Base-by-base conservation (phyloP, 1,140 invertebrate genomes). In the Drosophila burlai region DNA sequence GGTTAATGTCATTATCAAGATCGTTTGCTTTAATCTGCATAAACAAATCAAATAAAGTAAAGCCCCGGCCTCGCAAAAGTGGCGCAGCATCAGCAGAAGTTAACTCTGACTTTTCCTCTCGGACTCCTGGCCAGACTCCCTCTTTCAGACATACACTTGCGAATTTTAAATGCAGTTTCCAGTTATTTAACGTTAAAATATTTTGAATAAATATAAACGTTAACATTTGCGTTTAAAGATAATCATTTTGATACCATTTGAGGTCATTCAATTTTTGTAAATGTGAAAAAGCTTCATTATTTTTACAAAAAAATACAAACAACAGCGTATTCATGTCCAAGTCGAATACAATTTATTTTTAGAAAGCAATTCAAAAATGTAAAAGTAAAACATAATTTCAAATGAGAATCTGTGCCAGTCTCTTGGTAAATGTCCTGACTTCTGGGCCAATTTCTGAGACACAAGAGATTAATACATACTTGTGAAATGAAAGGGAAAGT, bases 1-100 rank as follows among this genome's bases (percentile, higher is more conserved):
- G 91, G 91, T 91, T 92, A 91, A 92, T 92, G 84, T 92, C 90
- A 92, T 92, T 92, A 92, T 92, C 90, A 92, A 92, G 90, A 92
- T 92, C 90, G 90, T 85, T 91, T 92, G 90, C 90, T 92, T 92
- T 92, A 92, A 92, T 92, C 90, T 91, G 89, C 89, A 91, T 91
- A 91, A 91, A 91, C 89, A 91, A 91, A 91, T 91, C 89, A 91
- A 91, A 91, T 89, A 91, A 81, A 82, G 62, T 62, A 83, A 89
- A 87, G 87, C 81, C 81, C 71, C 38, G 80, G 73, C 31, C 79
- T 72, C 57, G 75, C 74, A 90, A 85, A 90, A 89, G 75, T 89
- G 80, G 83, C 83, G 79, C 80, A 83, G 79, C 81, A 79, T 76
- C 80, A 40, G 54, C 54, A 52, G 62, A 63, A 59, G 72, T 64